These are phyloP conservation scores for Cynopterus brachyotis DNA, from an alignment of 2,113 vertebrate genomes.

Conservation along the genomic window DNA sequence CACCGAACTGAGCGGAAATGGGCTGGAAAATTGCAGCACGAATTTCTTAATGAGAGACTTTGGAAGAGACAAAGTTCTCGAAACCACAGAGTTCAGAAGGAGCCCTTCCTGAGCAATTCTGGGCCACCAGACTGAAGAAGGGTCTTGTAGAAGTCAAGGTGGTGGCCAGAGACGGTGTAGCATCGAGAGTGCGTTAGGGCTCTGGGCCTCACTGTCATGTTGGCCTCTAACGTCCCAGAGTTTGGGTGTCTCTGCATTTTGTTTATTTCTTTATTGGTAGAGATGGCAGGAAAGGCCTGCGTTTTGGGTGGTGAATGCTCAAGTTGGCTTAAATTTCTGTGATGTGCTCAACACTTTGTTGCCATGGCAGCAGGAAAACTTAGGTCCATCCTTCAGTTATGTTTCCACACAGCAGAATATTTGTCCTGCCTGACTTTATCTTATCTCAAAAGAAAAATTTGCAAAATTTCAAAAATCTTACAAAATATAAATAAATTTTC, in stretches of 20 bases:
- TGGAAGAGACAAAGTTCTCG: not conserved
- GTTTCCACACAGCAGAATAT: not conserved
- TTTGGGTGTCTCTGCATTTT: not conserved
- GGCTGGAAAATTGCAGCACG: not conserved
- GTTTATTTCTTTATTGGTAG: rapidly evolving
- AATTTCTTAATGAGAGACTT: not conserved
- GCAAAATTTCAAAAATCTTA: not conserved
- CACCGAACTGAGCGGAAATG: not conserved
- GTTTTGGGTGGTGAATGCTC: not conserved
- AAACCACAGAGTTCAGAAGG: not conserved
- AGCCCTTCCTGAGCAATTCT: not conserved
- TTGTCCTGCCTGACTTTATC: not conserved
- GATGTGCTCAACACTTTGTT: too few relatives aligned
- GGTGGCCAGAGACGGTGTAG: rapidly evolving
- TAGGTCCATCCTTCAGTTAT: rapidly evolving
- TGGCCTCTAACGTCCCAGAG: not conserved
- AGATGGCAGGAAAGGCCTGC: not conserved
- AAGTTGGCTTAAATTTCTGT: not conserved
- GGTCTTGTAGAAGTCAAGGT: not conserved
- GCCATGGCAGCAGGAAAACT: not conserved
- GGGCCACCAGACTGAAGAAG: not conserved
- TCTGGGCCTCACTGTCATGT: too few relatives aligned
- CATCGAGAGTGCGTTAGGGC: rapidly evolving
- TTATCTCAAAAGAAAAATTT: not conserved
- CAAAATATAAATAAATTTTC: not conserved